Percentiles rank a stretch among this genome's conserved stretches.
These are phyloP conservation scores for Aradophagus sp. DNA, from an alignment of 1,140 invertebrate species.

Conservation along the genomic window DNA sequence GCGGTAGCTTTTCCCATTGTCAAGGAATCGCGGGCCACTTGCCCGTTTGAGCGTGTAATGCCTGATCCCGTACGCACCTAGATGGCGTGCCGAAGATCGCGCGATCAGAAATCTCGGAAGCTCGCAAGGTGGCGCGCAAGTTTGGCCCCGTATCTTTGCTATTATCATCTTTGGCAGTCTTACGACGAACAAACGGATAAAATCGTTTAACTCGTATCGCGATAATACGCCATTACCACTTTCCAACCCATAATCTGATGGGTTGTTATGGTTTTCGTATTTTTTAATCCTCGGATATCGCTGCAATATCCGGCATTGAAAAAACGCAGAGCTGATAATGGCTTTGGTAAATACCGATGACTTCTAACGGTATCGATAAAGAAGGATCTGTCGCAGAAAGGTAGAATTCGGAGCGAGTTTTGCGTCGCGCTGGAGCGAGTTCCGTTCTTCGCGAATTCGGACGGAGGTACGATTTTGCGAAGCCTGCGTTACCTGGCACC, in stretches of 20 bases:
- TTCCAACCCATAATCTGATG: conserved; percentile 60
- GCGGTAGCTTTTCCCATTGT: conserved; percentile 27
- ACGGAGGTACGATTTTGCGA: conserved; percentile 11
- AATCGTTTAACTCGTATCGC: conserved; percentile 62
- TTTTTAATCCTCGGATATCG: conserved; percentile 8
- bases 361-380: conserved; percentile 15
- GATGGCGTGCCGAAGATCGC: conserved; percentile 35
- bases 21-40: conserved; percentile 11
- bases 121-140: conserved; percentile 52
- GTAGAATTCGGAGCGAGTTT: no score
- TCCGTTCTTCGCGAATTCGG: no score
- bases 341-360: conserved; percentile 3
- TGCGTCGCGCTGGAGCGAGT: no score
- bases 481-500: conserved; percentile 39
- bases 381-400: no score
- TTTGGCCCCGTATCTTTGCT: conserved; percentile 50
- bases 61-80: conserved; percentile 30
- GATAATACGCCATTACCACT: conserved; percentile 61
- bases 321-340: conserved; percentile 30
- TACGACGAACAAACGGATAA: conserved; percentile 62
- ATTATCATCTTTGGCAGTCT: conserved; percentile 53
- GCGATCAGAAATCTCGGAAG: conserved; percentile 56
- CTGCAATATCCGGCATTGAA: conserved; percentile 4
- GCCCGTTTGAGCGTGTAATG: conserved; percentile 28
- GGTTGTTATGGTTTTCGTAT: conserved; percentile 51